Evolutionary conservation across 2,888 invertebrate genomes (phyloP).

Genomic region (Oasisia sp.): DNA sequence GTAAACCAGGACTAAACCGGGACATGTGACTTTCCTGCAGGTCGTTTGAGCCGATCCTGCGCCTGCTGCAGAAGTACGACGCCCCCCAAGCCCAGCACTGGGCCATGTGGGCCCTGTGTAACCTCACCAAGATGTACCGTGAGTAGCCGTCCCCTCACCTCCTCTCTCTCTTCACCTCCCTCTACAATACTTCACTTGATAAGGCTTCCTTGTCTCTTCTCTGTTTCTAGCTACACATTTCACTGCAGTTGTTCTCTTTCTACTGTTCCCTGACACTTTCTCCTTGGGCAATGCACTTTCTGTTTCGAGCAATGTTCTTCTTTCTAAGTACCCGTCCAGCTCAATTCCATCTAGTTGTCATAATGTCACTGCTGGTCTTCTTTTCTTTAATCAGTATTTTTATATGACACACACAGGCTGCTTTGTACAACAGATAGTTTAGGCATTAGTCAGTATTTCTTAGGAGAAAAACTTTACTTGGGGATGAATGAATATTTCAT

Average conservation of each 20-base stretch:
- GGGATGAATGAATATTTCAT: background rate
- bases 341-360: too few species aligned
- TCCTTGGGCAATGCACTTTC: background rate
- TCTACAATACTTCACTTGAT: too few species aligned
- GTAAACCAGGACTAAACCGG: background rate
- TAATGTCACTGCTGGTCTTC: too few species aligned
- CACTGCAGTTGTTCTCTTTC: background rate
- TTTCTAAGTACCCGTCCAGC: background rate
- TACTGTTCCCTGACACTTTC: constrained; percentile 21
- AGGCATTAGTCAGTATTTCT: background rate
- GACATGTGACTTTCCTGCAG: constrained; percentile 65
- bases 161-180: too few species aligned
- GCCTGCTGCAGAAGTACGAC: constrained; percentile 78
- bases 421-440: background rate
- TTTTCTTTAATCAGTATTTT: too few species aligned
- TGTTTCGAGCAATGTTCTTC: background rate
- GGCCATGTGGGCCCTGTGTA: constrained; percentile 97
- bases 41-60: constrained; percentile 92
- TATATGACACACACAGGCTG: too few species aligned
- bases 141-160: constrained; percentile 67
- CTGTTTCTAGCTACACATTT: too few species aligned
- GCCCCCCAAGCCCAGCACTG: constrained; percentile 94
- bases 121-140: constrained; percentile 93
- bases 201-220: too few species aligned
- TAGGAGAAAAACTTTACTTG: background rate